Evolutionary conservation across 2,797 vertebrate genomes (phyloP), one percentile per base, ranked within the genome.

Genomic region (Syndactyla subalaris): DNA sequence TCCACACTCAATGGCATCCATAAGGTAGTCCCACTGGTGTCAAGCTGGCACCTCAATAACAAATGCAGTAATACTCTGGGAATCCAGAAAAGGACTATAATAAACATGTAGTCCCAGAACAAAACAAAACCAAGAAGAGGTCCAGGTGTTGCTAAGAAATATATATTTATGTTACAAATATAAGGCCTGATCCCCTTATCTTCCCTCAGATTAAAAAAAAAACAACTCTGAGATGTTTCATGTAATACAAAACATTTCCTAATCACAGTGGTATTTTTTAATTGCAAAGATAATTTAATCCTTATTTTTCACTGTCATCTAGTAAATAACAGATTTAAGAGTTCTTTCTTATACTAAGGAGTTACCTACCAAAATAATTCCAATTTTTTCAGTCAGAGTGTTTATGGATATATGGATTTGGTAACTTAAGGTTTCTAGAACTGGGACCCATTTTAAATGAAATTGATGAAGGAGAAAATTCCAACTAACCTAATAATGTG

Each of bases 111-210:
- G 52, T 46, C 82, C 80, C 89, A 59, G 34, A 91, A 83, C 32
- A 73, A 46, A 70, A 51, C 22, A 83, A 92, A 95, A 59, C 12
- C 1, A 16, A 84, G 58, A 84, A 70, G 36, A 89, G 43, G 27
- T 92, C 82, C 76, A 89, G 73, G 73, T 94, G 46, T 21, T 82
- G 55, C 27, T 89, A 78, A 78, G 81, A 89, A 95, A 72, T 83
- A 81, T 3, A 9, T 72, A 52, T 83, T 83, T 89, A n/a, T 58
- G 16, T 84, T 93, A 84, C 59, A 89, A 88, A 91, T 81, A 76
- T 32, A 84, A 84, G 54, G 14, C 43, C 36, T 65, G 32, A 79
- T 88, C 10, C 18, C 12, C 19, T 29, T 84, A 12, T 88, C 52
- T 67, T 86, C 34, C 38, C 39, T 88, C 19, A 79, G 24, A 55